A percentile compares a stretch with the other conserved stretches of the same genome.
Conservation (phyloP, 2,888 invertebrate genomes). For the Matsumyia berberina region DNA sequence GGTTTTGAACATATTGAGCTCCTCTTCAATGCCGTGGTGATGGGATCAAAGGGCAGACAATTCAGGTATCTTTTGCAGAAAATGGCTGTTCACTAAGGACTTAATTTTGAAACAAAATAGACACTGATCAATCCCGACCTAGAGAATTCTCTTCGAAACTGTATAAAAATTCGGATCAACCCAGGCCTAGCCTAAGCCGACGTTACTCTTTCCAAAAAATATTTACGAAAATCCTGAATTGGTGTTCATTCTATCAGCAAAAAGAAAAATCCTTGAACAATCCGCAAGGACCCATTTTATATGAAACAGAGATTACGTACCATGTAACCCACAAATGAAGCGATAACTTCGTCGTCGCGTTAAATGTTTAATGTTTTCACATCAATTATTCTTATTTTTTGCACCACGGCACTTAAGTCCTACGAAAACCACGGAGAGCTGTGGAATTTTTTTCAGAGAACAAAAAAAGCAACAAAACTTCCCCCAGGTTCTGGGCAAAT, state of each 20-base stretch:
- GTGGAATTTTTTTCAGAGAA: background rate
- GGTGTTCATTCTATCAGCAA: background rate
- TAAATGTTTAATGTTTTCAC: constrained; percentile 66
- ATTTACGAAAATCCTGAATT: too few species aligned
- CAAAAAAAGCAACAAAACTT: constrained; percentile 10
- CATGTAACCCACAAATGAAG: constrained; percentile 69
- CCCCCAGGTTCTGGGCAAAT: constrained; percentile 26
- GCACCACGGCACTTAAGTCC: constrained; percentile 15
- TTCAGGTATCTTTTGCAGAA: too few species aligned
- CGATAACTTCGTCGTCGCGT: constrained; percentile 54
- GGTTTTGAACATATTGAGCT: too few species aligned
- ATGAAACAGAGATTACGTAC: constrained; percentile 35
- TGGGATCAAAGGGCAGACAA: too few species aligned
- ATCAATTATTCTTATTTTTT: constrained; percentile 57
- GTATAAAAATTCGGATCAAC: too few species aligned
- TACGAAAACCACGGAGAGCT: background rate
- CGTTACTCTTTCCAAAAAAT: too few species aligned
- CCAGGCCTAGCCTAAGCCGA: too few species aligned
- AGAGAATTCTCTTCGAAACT: too few species aligned
- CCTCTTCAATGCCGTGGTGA: too few species aligned
- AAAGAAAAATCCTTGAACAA: constrained; percentile 4
- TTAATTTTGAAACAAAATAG: too few species aligned
- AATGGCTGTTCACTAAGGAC: too few species aligned
- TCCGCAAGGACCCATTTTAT: background rate
- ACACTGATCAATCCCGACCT: too few species aligned